Conservation (phyloP, 2,113 vertebrate species). For the Callopanchax toddi region DNA sequence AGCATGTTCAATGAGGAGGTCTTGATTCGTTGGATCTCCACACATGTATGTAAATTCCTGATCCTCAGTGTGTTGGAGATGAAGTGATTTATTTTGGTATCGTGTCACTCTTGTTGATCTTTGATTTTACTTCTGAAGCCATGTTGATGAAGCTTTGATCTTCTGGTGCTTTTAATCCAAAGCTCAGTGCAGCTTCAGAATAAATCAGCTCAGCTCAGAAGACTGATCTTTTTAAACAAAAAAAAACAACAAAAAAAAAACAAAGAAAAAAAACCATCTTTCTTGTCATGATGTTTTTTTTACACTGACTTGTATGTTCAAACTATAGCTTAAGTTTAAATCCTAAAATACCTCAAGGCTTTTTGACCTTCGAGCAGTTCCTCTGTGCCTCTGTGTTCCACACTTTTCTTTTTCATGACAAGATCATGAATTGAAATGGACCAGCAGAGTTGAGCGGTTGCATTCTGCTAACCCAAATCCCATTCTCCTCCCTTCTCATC, state of each 20-base stretch:
- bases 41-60: background rate
- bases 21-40: background rate
- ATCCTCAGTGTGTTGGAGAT: background rate
- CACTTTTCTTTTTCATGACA: conserved; percentile 47
- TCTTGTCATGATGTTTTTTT: conserved; percentile 30
- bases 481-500: conserved; percentile 54
- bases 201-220: conserved; percentile 43
- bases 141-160: conserved; percentile 33
- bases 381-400: conserved; percentile 17
- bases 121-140: conserved; percentile 13
- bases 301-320: conserved; percentile 25
- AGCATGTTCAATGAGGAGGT: background rate
- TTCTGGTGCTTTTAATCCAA: conserved; percentile 28
- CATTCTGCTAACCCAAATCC: conserved; percentile 54
- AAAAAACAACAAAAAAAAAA: conserved; percentile 45
- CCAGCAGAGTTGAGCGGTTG: conserved; percentile 37
- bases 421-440: conserved; percentile 57
- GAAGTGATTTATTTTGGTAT: conserved; percentile 7
- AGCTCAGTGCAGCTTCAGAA: conserved; percentile 40
- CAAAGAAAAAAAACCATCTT: no score
- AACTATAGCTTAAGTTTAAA: conserved; percentile 40
- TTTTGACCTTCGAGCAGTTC: conserved; percentile 15
- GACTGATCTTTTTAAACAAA: conserved; percentile 29
- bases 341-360: conserved; percentile 36
- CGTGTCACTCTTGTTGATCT: conserved; percentile 2